Evolutionary conservation across 2,113 vertebrate genomes (phyloP), one percentile per base, ranked within the genome.

Genomic region (Osmerus eperlanus): DNA sequence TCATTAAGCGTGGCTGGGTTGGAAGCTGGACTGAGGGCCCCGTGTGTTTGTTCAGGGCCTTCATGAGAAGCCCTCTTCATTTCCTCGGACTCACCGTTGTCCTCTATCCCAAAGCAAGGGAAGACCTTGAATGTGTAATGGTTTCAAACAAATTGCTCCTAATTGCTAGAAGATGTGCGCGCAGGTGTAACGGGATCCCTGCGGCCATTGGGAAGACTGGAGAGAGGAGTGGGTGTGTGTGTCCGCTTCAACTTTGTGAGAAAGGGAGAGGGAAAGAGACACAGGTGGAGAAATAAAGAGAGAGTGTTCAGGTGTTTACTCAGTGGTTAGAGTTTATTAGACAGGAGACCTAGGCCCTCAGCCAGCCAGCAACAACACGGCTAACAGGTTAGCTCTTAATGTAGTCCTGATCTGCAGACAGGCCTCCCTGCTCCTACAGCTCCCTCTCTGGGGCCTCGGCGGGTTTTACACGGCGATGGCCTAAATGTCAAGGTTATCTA

Each of bases 151-250:
- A 95, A 96, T 95, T 94, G 93, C 78, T 93, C 91, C 90, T 97
- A 96, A 97, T 96, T 96, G 94, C 93, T 91, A 89, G 93, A 94
- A 96, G 94, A 95, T 95, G 94, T 96, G 94, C 92, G 85, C 89
- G 93, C 94, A 95, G 93, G 95, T 96, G 96, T 94, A 96, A 95
- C 91, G 72, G 3, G 93, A 95, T 94, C 95, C 93, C 90, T 61
- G 61, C 70, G 91, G 94, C 93, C 93, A 92, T 90, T 91, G 86
- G 91, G 81, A 84, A 91, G 73, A 70, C 53, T 61, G 60, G 71
- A 74, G 76, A 52, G 88, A 92, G 90, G 84, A 85, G 91, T 72
- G 61, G 70, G 61, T 4, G 67, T 25, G 66, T 55, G 73, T 25
- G 18, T 21, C 63, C 5, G 23, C 32, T 65, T 73, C 28, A 14